Evolutionary conservation across 2,797 vertebrate species (phyloP).

Genomic region (Tenualosa ilisha): DNA sequence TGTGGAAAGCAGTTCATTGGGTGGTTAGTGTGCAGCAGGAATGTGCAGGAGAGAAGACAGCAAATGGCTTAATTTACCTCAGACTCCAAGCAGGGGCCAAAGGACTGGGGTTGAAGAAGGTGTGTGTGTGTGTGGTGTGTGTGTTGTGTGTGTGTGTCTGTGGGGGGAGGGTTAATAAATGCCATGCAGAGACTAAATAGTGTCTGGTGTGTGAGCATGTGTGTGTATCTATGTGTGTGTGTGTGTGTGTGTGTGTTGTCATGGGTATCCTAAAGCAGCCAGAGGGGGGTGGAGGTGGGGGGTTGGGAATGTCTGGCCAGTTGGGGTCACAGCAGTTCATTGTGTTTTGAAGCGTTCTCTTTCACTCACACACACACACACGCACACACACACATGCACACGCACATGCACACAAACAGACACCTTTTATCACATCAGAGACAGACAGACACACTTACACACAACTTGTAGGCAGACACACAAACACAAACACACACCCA

Average conservation of each 20-base stretch:
- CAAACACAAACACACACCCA: neutral
- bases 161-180: neutral
- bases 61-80: neutral
- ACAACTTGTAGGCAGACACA: neutral
- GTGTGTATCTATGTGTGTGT: slow-evolving; percentile 30
- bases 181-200: neutral
- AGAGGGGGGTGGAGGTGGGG: slow-evolving; percentile 27
- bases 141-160: too few relatives aligned
- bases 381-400: slow-evolving; percentile 15
- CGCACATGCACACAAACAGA: slow-evolving; percentile 25
- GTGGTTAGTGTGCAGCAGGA: neutral
- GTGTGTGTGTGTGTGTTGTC: slow-evolving; percentile 27
- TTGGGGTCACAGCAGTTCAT: slow-evolving; percentile 45
- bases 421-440: neutral
- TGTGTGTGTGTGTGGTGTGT: too few relatives aligned
- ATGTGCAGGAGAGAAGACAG: neutral
- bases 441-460: neutral
- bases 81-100: neutral
- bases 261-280: neutral
- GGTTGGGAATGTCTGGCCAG: slow-evolving; percentile 36
- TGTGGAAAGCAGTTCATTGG: neutral
- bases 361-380: neutral
- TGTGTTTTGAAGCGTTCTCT: slow-evolving; percentile 27
- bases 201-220: slow-evolving; percentile 21
- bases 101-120: neutral